phyloP scores from a whole-genome alignment of 2,797 vertebrate species.

The Microhierax caerulescens region DNA sequence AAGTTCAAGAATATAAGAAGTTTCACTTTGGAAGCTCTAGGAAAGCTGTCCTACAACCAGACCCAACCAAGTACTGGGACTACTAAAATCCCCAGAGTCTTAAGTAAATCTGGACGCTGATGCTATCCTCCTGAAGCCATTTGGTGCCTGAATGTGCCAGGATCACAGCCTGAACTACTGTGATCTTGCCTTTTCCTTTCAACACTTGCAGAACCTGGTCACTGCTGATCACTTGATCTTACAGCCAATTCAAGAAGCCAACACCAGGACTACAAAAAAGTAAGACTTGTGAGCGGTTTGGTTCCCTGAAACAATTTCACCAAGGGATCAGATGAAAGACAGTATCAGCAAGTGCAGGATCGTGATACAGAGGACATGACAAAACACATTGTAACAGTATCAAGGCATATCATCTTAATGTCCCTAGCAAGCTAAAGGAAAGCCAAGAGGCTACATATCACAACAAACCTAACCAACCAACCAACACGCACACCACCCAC shows the following conservation, averaged over 20 bases:
- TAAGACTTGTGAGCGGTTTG: neutral
- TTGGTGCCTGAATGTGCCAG: no score
- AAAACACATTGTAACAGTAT: neutral
- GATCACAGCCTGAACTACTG: no score
- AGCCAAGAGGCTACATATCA: neutral
- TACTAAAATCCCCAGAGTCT: neutral
- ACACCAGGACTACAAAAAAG: neutral
- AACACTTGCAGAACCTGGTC: neutral
- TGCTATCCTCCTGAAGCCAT: neutral
- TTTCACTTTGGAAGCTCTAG: neutral
- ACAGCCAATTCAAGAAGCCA: neutral
- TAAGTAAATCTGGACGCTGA: neutral
- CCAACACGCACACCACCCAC: accelerated
- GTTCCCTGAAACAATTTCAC: neutral
- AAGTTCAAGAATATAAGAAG: neutral
- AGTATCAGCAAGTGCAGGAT: neutral
- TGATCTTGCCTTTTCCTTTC: neutral
- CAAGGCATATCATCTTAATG: neutral
- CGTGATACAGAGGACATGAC: neutral
- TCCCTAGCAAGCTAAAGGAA: neutral
- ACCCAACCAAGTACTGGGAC: neutral
- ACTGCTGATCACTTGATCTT: accelerated
- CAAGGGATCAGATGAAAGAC: neutral
- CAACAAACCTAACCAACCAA: no score
- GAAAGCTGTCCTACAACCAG: neutral